Conservation (phyloP, 2,888 invertebrate species). For the Nomada lathburiana region DNA sequence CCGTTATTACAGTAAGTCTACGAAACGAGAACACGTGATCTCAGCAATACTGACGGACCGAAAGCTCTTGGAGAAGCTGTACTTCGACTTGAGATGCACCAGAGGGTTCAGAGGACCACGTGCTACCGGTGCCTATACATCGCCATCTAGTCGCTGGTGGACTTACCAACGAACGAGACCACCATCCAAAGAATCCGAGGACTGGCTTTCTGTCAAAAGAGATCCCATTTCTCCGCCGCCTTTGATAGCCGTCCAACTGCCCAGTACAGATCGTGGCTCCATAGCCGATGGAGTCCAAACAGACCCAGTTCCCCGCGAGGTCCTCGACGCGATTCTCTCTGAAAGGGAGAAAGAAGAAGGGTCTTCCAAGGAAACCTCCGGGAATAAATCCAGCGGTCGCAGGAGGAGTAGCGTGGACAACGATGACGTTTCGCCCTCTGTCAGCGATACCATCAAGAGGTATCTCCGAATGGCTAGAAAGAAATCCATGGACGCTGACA, state of each 20-base stretch:
- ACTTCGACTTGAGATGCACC: slow-evolving; percentile 90
- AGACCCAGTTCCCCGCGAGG: slow-evolving; percentile 86
- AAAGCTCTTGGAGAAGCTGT: slow-evolving; percentile 89
- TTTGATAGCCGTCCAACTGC: slow-evolving; percentile 88
- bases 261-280: slow-evolving; percentile 85
- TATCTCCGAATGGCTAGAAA: slow-evolving; percentile 95
- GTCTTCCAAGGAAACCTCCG: slow-evolving; percentile 78
- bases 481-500: slow-evolving; percentile 93
- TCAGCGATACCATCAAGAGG: slow-evolving; percentile 94
- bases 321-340: slow-evolving; percentile 85
- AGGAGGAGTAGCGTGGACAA: slow-evolving; percentile 93
- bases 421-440: slow-evolving; percentile 94
- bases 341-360: slow-evolving; percentile 85
- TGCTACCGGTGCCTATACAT: slow-evolving; percentile 81
- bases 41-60: slow-evolving; percentile 90
- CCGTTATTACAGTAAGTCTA: slow-evolving; percentile 88
- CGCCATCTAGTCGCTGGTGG: slow-evolving; percentile 79
- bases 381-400: slow-evolving; percentile 83
- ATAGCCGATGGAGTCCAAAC: slow-evolving; percentile 88
- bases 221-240: slow-evolving; percentile 87
- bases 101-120: slow-evolving; percentile 86
- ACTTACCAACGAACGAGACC: slow-evolving; percentile 68
- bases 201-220: slow-evolving; percentile 60
- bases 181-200: slow-evolving; percentile 64
- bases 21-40: slow-evolving; percentile 89